phyloP scores from a whole-genome alignment of 2,888 invertebrate species.

The Saturnia japonica region DNA sequence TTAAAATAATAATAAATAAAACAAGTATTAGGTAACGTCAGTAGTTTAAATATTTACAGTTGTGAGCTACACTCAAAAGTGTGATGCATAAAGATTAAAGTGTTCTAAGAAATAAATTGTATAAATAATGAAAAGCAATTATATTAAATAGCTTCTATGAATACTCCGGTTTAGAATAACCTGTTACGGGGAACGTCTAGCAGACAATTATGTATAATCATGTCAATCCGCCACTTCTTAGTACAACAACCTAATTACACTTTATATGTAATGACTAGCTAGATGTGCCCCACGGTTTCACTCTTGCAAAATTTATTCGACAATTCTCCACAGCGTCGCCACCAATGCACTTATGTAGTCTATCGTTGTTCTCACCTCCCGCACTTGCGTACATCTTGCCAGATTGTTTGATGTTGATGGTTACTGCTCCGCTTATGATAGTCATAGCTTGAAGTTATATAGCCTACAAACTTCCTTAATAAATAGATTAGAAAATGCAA shows the following conservation, averaged over 20 bases:
- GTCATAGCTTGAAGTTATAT: too few species aligned
- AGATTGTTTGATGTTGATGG: too few species aligned
- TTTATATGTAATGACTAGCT: not conserved
- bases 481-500: too few species aligned
- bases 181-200: not conserved
- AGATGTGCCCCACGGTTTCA: too few species aligned
- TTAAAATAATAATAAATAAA: not conserved
- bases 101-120: not conserved
- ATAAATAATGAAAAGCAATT: not conserved
- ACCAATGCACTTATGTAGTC: too few species aligned
- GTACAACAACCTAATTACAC: conserved; percentile 4
- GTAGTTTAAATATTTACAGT: not conserved
- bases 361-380: too few species aligned
- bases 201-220: not conserved
- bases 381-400: too few species aligned
- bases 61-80: not conserved
- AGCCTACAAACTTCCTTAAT: too few species aligned
- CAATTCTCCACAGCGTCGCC: too few species aligned
- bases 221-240: not conserved
- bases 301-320: too few species aligned
- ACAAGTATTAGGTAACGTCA: too few species aligned
- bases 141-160: conserved; percentile 3
- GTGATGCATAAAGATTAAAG: not conserved
- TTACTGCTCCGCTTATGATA: too few species aligned
- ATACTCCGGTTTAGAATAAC: not conserved